phyloP scores from a whole-genome alignment of 1,140 invertebrate species.

The Diorhabda carinulata region DNA sequence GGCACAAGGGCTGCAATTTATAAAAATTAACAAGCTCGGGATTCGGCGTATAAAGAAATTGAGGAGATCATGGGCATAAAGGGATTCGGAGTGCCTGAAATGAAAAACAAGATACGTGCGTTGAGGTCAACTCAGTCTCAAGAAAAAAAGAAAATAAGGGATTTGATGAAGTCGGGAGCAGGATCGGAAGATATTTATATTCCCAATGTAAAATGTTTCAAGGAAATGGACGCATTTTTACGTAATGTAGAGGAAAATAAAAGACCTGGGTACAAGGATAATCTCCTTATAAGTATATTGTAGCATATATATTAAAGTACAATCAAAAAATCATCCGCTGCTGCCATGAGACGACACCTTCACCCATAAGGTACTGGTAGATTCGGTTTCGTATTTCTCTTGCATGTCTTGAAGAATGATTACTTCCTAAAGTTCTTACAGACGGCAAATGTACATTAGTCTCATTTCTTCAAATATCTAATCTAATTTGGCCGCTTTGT shows the following conservation, averaged over 20 bases:
- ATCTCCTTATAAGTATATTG: conserved; percentile 3
- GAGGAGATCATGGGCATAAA: too few relatives aligned
- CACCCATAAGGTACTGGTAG: conserved; percentile 7
- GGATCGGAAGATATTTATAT: conserved; percentile 23
- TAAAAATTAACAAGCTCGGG: too few relatives aligned
- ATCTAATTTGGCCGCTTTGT: too few relatives aligned
- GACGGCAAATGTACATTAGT: too few relatives aligned
- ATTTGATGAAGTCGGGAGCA: conserved; percentile 8
- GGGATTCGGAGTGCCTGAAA: too few relatives aligned
- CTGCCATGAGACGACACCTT: conserved; percentile 15
- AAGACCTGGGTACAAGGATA: not conserved
- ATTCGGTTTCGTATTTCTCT: not conserved
- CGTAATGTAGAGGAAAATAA: conserved; percentile 6
- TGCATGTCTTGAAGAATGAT: conserved; percentile 10
- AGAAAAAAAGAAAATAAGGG: conserved; percentile 36
- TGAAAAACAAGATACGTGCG: too few relatives aligned
- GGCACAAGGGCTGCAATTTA: too few relatives aligned
- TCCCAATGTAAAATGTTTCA: conserved; percentile 27
- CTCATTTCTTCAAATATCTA: too few relatives aligned
- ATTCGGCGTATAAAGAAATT: too few relatives aligned
- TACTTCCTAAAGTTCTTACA: not conserved
- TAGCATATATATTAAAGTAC: conserved; percentile 3
- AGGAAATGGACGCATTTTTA: conserved; percentile 13
- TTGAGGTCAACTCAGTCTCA: conserved; percentile 2
- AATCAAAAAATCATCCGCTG: not conserved